Percentiles rank a stretch among this genome's conserved stretches.
Evolutionary conservation across 2,797 vertebrate species (phyloP).

Genomic region (Hephaestus fuliginosus): DNA sequence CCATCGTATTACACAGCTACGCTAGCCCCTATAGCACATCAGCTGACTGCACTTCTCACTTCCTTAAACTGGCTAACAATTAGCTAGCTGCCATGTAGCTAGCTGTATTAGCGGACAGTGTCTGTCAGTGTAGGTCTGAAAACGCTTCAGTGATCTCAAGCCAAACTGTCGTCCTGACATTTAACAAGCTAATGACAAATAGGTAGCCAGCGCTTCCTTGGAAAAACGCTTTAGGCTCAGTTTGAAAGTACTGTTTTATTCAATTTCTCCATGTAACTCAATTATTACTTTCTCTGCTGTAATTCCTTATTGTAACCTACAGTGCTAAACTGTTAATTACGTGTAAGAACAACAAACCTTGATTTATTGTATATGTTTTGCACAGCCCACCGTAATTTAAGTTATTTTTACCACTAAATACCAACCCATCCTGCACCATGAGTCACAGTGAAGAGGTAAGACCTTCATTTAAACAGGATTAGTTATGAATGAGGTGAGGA

Average conservation of each 20-base stretch:
- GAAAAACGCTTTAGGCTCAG: background rate
- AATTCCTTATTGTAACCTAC: background rate
- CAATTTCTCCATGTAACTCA: background rate
- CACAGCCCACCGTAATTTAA: background rate
- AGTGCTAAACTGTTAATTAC: background rate
- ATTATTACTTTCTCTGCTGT: background rate
- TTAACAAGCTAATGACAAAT: background rate
- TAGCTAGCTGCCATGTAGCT: constrained; percentile 27
- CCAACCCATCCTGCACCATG: background rate
- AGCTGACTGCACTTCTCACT: constrained; percentile 69
- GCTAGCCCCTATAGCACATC: constrained; percentile 65
- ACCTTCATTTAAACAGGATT: background rate
- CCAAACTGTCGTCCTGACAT: background rate
- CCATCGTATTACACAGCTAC: background rate
- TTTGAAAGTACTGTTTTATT: background rate
- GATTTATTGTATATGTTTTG: no score
- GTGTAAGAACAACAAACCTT: background rate
- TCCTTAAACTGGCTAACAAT: constrained; percentile 45
- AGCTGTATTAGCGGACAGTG: constrained; percentile 37
- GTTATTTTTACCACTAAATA: background rate
- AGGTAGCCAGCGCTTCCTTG: fast-evolving
- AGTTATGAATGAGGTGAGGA: background rate
- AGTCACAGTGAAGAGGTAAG: background rate
- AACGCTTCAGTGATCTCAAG: background rate
- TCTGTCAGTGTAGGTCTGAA: background rate